Percentiles rank a stretch among this genome's conserved stretches.
Conservation (phyloP, 23 tunicate genomes). For the Oikopleura vanhoeffeni region DNA sequence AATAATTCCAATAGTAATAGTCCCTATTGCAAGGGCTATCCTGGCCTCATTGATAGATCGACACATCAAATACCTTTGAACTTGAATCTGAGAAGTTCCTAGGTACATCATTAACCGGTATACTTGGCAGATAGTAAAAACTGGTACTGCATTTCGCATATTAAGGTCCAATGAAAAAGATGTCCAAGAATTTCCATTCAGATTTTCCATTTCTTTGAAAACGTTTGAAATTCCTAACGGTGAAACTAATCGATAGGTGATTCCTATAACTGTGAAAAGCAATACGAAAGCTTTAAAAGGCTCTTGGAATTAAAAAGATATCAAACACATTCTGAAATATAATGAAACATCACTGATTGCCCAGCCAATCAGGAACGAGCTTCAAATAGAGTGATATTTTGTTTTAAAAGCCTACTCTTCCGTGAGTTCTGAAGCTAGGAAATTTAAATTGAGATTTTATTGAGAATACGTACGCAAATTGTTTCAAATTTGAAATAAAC, state of each 20-base stretch:
- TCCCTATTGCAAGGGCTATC: neutral
- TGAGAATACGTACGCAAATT: too few species aligned
- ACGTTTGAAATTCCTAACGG: neutral
- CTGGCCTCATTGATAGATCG: neutral
- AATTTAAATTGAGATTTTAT: too few species aligned
- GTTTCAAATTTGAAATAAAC: too few species aligned
- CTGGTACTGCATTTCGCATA: neutral
- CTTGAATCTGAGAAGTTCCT: neutral
- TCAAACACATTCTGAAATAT: too few species aligned
- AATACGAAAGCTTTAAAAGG: neutral
- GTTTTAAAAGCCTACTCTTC: too few species aligned
- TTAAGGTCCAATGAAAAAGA: neutral
- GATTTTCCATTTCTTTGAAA: neutral
- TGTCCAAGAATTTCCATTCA: neutral
- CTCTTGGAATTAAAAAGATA: too few species aligned
- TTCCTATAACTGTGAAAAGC: neutral
- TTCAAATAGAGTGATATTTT: too few species aligned
- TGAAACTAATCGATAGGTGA: neutral
- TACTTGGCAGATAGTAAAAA: neutral
- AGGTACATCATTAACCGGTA: neutral
- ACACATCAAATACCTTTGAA: neutral
- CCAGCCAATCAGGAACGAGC: too few species aligned
- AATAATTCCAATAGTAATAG: neutral
- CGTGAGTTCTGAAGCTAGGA: too few species aligned
- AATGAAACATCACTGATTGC: too few species aligned